These are phyloP conservation scores for Ambastaia sidthimunki DNA, from an alignment of 2,797 vertebrate genomes.

Conservation along the genomic window DNA sequence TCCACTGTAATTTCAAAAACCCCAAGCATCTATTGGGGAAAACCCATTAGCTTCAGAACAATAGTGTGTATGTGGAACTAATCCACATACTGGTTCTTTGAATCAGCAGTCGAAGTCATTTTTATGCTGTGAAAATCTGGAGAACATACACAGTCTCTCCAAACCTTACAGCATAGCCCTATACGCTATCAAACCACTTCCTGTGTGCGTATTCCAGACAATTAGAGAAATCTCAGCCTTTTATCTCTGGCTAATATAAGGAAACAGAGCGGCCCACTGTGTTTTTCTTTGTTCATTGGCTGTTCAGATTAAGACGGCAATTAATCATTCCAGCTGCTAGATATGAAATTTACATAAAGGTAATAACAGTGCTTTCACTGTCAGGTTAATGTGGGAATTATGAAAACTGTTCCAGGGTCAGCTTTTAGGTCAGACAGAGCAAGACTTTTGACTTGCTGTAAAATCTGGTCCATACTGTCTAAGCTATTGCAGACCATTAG, in stretches of 20 bases:
- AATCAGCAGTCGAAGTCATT: conserved; percentile 3
- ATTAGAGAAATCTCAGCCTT: conserved; percentile 23
- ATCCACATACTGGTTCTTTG: background rate
- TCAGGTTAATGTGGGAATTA: background rate
- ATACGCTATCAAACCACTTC: conserved; percentile 23
- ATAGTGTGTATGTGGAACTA: background rate
- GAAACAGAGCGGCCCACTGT: conserved; percentile 36
- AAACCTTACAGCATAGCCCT: conserved; percentile 10
- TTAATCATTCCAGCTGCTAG: conserved; percentile 64
- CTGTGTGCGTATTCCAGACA: conserved; percentile 23
- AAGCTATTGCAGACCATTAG: background rate
- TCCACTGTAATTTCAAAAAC: too few relatives aligned
- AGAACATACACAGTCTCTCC: background rate
- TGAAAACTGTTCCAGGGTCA: background rate
- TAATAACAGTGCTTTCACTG: conserved; percentile 55
- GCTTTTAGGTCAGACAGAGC: background rate
- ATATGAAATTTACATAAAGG: conserved; percentile 65
- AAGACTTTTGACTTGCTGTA: background rate
- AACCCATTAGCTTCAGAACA: background rate
- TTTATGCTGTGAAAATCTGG: background rate
- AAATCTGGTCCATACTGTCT: background rate
- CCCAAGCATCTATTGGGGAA: background rate
- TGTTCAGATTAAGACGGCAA: conserved; percentile 49
- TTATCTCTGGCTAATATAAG: conserved; percentile 37
- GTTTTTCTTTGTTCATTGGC: conserved; percentile 46